Evolutionary conservation across 2,888 invertebrate genomes (phyloP).

Genomic region (Tolmerus cingulatus): DNA sequence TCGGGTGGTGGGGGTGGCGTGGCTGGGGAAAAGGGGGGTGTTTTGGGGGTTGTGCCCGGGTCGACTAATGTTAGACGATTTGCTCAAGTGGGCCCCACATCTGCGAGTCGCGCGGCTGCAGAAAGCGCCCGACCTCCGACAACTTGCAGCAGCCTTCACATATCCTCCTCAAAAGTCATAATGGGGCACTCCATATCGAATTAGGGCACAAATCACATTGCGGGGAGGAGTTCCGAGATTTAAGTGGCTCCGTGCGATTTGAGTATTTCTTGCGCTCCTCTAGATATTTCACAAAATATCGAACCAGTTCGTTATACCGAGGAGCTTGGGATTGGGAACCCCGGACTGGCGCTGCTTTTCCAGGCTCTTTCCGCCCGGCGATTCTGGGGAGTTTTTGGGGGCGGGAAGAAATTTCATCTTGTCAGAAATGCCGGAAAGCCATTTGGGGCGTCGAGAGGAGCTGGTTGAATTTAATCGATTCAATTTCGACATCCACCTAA

Average conservation of each 20-base stretch:
- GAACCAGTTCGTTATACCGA: background rate
- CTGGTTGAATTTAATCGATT: conserved; percentile 30
- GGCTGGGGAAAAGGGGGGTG: too few species aligned
- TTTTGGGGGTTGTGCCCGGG: background rate
- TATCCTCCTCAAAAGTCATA: conserved; percentile 14
- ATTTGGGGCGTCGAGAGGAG: background rate
- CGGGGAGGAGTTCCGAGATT: background rate
- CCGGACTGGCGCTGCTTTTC: background rate
- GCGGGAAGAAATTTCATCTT: background rate
- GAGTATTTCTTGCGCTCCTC: background rate
- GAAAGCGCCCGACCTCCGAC: background rate
- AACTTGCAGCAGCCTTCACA: background rate
- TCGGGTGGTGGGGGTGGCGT: background rate
- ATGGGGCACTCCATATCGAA: background rate
- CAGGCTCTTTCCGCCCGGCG: background rate
- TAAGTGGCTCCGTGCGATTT: conserved; percentile 15
- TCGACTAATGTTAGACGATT: background rate
- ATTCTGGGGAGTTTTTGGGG: background rate
- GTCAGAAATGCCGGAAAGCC: background rate
- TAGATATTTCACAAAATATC: conserved; percentile 15
- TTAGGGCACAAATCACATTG: conserved; percentile 29
- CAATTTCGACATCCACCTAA: conserved; percentile 7
- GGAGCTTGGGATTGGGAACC: background rate
- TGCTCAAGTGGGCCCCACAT: background rate
- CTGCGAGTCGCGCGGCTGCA: background rate